Base-by-base conservation (phyloP, 2,113 vertebrate species). In the Collichthys lucidus region DNA sequence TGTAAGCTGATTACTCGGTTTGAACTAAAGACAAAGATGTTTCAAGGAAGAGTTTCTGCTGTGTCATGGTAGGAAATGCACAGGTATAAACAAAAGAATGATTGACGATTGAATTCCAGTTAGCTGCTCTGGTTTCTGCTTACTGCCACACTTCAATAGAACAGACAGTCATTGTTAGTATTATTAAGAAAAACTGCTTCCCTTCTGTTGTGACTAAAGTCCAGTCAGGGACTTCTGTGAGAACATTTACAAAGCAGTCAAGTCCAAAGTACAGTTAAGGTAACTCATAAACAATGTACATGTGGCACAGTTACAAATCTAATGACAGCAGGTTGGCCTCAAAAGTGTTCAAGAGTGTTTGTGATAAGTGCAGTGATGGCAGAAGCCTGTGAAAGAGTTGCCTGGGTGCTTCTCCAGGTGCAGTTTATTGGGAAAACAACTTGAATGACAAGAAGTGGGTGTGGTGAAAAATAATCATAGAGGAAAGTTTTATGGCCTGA, bases 91-190 rank as follows among this genome's bases (percentile, higher is more conserved):
- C 14, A 17, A 62, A 22, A n/a, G 16, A 61, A 61, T 68, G 2
- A 65, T 31, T 62, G 11, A 70, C 20, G 22, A 62, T 5, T 68
- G 19, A 22, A 16, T n/a, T 61, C 3, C 26, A 65, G 31, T 60
- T 60, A 9, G 16, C n/a, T 61, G 46, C 10, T 26, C 64, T 2
- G 0, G 10, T 16, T 73, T 65, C 4, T 70, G 7, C n/a, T 10
- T 4, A 31, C 9, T 47, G 9, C 17, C 9, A 47, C 17, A 11
- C 14, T 17, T 50, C 1, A 31, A 50, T 8, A 16, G n/a, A 63
- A n/a, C 4, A 0, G 5, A 0, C 3, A 49, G 14, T 14, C 4
- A 17, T 20, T 2, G 10, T 49, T 44, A 11, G 14, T n/a, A 3
- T 55, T 2, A 47, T 42, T 49, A 17, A 16, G 20, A n/a, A 62